Evolutionary conservation across 2,113 vertebrate species (phyloP), one percentile per base, ranked within the genome.

Genomic region (Daphoenositta chrysoptera): DNA sequence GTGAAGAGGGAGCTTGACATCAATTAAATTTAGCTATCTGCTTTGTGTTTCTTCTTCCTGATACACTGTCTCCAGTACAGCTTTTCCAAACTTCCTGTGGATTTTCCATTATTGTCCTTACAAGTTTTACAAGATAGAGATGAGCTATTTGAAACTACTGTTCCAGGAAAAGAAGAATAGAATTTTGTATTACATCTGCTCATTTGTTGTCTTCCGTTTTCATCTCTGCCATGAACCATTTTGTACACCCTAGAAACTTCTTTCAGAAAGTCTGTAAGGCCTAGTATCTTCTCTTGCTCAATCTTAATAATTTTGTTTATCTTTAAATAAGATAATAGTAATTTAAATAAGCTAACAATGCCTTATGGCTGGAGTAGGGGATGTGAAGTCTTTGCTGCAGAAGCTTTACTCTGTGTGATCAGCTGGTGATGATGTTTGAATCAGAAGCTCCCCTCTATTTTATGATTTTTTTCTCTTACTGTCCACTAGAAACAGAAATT

Each of bases 11-110:
- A 87, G 88, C 92, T 92, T 95, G 94, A 95, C 94, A 95, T 94
- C 90, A 96, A 94, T 96, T 96, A 95, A 96, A 83, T 68, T 71
- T 45, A 51, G 88, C 90, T 96, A 81, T 96, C 94, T 96, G 90
- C 88, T 86, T 75, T 89, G 69, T 94, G 88, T 90, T 94, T 88
- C 92, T 95, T 57, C 56, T 72, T 86, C 91, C 83, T 95, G 91
- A 93, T 89, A 88, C 3, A 1, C n/a, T n/a, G n/a, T 71, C 92
- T 92, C 83, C 90, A 87, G 76, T 77, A 14, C 7, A 28, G 44
- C 87, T 91, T 81, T 86, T 65, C 82, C 76, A 92, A 91, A 95
- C 88, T 93, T 96, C 94, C 76, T 90, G 92, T 83, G 69, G 8
- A 53, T 86, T 94, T 90, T 93, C 64, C 61, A 72, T 70, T 72